Evolutionary conservation across 2,113 vertebrate species (phyloP), one percentile per base, ranked within the genome.

Genomic region (Notothenia coriiceps): DNA sequence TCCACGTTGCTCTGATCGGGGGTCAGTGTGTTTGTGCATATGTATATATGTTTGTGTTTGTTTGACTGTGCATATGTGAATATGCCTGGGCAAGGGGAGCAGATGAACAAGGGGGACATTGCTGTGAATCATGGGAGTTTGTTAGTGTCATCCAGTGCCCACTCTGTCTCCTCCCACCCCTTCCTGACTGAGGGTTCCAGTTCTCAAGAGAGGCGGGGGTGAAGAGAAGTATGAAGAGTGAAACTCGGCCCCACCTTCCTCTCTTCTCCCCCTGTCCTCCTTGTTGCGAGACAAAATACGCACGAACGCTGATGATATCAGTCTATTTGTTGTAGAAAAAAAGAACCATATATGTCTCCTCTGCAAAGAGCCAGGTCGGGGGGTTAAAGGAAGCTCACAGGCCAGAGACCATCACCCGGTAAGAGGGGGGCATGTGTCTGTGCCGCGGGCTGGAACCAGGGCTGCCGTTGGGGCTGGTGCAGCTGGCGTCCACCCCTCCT

Each of bases 321-420:
- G 93, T 93, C 91, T 88, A 57, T 88, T 86, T 67, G 71, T 84
- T 86, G 88, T 90, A 84, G 85, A 91, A 91, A 92, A 91, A 90
- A 89, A 89, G 80, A 87, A 84, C 70, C 88, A 79, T 80, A 86
- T 72, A 79, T 81, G 86, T 92, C 87, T 91, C 89, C 79, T 90
- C 86, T 72, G 85, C 61, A 83, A 87, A 89, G 85, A 90, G 88
- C 80, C 77, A 88, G 84, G 83, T 84, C n/a, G 83, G 73, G 76
- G 77, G 83, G 73, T 74, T 60, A 75, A 66, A 73, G 56, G 81
- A 60, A 74, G 77, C 93, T 96, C 95, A 99, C 98, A 99, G 97
- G 94, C 98, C 98, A 14, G 98, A 99, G 90, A 99, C 98, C 98
- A 99, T 99, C 65, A 99, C 98, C 94, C 97, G 97, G 93, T 99